Evolutionary conservation across 2,888 invertebrate species (phyloP).

Genomic region (Cataglyphis altisquamis): DNA sequence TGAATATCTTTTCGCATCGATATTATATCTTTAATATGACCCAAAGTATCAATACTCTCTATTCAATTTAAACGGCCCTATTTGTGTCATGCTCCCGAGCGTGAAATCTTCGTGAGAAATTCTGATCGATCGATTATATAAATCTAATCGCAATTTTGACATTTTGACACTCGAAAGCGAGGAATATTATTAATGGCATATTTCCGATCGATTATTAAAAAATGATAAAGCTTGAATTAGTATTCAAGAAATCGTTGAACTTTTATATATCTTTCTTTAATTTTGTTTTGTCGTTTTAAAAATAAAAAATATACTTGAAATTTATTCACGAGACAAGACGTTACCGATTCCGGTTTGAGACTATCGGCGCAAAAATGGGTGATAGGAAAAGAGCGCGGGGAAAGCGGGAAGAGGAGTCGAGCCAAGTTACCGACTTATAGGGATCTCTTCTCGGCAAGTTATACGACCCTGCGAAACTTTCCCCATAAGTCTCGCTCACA

Average conservation of each 20-base stretch:
- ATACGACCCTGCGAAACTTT: constrained; percentile 55
- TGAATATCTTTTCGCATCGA: background rate
- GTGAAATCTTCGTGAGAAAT: constrained; percentile 56
- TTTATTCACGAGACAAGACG: constrained; percentile 40
- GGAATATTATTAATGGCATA: background rate
- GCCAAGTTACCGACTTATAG: constrained; percentile 50
- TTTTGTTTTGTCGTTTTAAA: background rate
- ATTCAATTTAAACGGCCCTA: constrained; percentile 31
- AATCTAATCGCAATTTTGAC: constrained; percentile 58
- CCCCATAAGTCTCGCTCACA: constrained; percentile 54
- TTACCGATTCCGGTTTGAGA: background rate
- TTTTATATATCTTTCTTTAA: background rate
- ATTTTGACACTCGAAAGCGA: constrained; percentile 18
- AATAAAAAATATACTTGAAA: constrained; percentile 1
- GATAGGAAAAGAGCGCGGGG: background rate
- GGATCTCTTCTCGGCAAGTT: constrained; percentile 36
- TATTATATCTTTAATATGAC: background rate
- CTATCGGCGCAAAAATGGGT: background rate
- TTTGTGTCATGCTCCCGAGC: constrained; percentile 5
- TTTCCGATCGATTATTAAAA: background rate
- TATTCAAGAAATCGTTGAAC: background rate
- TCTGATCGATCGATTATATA: constrained; percentile 48
- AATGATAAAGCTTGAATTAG: background rate
- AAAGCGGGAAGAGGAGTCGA: background rate
- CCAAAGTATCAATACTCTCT: background rate